These are phyloP conservation scores for Holothuria scabra DNA, from an alignment of 53 echinoderm and acorn worm species.

Conservation along the genomic window DNA sequence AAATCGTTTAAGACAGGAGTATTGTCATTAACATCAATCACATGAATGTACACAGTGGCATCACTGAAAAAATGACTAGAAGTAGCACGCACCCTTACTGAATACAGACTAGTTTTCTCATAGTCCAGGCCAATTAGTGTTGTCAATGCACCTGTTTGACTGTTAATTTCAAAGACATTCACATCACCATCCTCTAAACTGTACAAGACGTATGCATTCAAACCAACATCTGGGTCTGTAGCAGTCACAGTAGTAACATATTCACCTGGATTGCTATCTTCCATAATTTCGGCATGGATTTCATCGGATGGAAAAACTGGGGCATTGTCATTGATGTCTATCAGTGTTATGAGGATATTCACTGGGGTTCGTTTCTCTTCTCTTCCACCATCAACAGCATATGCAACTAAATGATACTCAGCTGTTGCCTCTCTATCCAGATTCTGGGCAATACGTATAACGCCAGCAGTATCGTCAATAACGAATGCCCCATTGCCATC, in stretches of 20 bases:
- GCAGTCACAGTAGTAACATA: conserved; percentile 75
- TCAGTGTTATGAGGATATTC: conserved; percentile 62
- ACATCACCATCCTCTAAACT: conserved; percentile 76
- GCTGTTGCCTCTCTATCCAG: conserved; percentile 85
- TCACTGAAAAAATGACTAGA: conserved; percentile 83
- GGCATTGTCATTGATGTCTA: conserved; percentile 92
- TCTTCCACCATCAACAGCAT: conserved; percentile 78
- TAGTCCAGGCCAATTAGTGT: conserved; percentile 83
- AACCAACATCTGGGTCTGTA: conserved; percentile 79
- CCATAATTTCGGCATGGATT: conserved; percentile 74
- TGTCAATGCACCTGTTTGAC: conserved; percentile 76
- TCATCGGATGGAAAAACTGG: conserved; percentile 64
- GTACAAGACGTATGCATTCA: conserved; percentile 81
- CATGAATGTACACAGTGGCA: conserved; percentile 72
- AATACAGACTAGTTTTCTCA: conserved; percentile 76
- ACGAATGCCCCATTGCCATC: conserved; percentile 92
- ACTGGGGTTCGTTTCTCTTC: conserved; percentile 69
- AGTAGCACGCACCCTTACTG: conserved; percentile 79
- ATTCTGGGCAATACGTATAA: conserved; percentile 78
- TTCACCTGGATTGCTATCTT: conserved; percentile 80
- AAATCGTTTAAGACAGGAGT: conserved; percentile 81
- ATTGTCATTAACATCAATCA: conserved; percentile 93
- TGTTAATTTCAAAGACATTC: conserved; percentile 85
- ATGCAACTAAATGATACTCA: conserved; percentile 80
- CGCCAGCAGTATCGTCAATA: conserved; percentile 89